Conservation (phyloP, 1,140 invertebrate species). For the Leptinotarsa undecemlineata region DNA sequence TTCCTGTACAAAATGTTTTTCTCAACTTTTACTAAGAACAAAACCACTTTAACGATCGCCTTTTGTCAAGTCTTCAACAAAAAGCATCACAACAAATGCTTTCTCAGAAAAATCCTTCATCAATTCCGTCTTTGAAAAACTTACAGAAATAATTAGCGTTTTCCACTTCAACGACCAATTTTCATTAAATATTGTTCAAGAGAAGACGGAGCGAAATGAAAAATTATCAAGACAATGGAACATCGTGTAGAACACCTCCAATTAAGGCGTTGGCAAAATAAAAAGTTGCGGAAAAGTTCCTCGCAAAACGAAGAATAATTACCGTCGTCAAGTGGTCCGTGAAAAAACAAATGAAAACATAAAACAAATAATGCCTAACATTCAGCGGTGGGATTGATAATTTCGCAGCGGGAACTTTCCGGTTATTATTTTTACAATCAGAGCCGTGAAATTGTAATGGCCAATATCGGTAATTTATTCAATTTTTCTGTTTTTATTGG, state of each 20-base stretch:
- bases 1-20: neutral
- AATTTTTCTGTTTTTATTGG: conserved; percentile 50
- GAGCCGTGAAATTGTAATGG: conserved; percentile 47
- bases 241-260: conserved; percentile 44
- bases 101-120: neutral
- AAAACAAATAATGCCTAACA: conserved; percentile 51
- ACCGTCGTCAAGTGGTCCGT: conserved; percentile 49
- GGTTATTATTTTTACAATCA: conserved; percentile 46
- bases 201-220: conserved; percentile 40
- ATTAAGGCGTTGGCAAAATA: conserved; percentile 35
- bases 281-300: conserved; percentile 33
- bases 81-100: conserved; percentile 1
- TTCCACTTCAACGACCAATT: conserved; percentile 38
- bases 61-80: conserved; percentile 2
- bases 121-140: conserved; percentile 30
- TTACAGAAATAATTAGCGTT: conserved; percentile 44
- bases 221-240: conserved; percentile 47
- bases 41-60: neutral
- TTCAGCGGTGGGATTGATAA: conserved; percentile 51
- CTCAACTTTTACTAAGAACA: conserved; percentile 1
- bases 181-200: conserved; percentile 41
- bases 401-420: conserved; percentile 44
- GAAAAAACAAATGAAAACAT: conserved; percentile 54
- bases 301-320: conserved; percentile 51
- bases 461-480: conserved; percentile 53